Evolutionary conservation across 1,140 invertebrate genomes (phyloP).

Genomic region (Triops cancriformis): DNA sequence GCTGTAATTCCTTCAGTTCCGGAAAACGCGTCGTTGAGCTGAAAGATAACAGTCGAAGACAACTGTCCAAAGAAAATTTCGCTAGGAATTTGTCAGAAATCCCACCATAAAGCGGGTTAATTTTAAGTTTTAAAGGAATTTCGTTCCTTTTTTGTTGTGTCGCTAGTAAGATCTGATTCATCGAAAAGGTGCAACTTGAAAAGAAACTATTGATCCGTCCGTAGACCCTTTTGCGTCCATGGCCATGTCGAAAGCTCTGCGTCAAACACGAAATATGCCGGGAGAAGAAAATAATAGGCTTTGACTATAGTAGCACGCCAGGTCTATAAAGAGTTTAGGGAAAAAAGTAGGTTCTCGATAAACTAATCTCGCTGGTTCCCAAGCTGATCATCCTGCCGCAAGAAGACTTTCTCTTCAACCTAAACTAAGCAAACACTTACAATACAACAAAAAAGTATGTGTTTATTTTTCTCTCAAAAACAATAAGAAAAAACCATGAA

Average conservation of each 20-base stretch:
- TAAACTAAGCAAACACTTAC: too few species aligned
- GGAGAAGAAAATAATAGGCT: background rate
- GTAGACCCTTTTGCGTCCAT: background rate
- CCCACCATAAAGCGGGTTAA: too few species aligned
- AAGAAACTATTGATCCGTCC: background rate
- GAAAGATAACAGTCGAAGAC: too few species aligned
- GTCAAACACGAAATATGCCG: background rate
- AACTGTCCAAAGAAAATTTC: too few species aligned
- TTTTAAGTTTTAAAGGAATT: too few species aligned
- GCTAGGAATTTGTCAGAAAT: too few species aligned
- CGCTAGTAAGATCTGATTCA: background rate
- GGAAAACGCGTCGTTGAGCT: background rate
- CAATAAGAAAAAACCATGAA: too few species aligned
- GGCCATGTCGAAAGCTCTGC: background rate
- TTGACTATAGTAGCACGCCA: background rate
- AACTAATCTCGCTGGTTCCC: too few species aligned
- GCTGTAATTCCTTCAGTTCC: background rate
- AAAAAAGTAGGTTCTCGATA: background rate
- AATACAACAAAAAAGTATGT: too few species aligned
- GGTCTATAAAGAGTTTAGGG: background rate
- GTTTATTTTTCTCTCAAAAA: too few species aligned
- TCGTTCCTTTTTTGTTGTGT: background rate
- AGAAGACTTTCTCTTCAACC: too few species aligned
- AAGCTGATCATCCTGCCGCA: too few species aligned
- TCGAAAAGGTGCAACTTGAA: constrained; percentile 11